Base-by-base conservation (phyloP, 2,113 vertebrate species). In the Nothobranchius furzeri region DNA sequence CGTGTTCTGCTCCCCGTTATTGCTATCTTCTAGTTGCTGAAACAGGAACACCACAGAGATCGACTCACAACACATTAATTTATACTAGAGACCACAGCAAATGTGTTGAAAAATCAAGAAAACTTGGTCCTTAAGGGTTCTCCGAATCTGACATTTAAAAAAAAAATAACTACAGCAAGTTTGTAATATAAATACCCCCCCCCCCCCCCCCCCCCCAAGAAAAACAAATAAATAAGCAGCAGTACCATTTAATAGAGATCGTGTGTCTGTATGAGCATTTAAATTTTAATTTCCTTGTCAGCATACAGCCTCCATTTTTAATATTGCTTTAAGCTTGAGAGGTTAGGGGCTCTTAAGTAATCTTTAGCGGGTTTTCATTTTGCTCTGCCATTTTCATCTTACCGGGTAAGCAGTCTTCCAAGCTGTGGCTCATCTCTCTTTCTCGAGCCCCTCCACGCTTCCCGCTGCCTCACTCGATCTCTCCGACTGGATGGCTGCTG, bases 321-420 rank as follows among this genome's bases (percentile, higher is more conserved):
- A 86, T 88, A 90, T 86, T 77, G 62, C 62, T 57, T 10, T 63
- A 87, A 87, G 73, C 77, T 81, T 64, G 85, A 82, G 84, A 87
- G 88, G 86, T 88, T 78, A 83, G 75, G 60, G 66, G 65, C 82
- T 85, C 79, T 84, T 91, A 87, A 92, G 92, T 90, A 84, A 88
- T 88, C 87, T 87, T 87, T 73, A 89, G 84, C 78, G 67, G 85
- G 70, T 86, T 91, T 86, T 91, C 85, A 83, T 88, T 88, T 79
- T 86, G 70, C 20, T 9, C 69, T 79, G 83, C 85, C 68, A 65
- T 82, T 86, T 78, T 78, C 72, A 73, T 42, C 45, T 85, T 76
- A 80, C 64, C 85, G 68, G 67, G 60, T 70, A 67, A 20, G 70
- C 78, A 54, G 48, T 42, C 15, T 56, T 50, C 70, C 71, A 74